These are phyloP conservation scores for Chrysolina haemoptera DNA, from an alignment of 2,888 invertebrate genomes.

Conservation along the genomic window DNA sequence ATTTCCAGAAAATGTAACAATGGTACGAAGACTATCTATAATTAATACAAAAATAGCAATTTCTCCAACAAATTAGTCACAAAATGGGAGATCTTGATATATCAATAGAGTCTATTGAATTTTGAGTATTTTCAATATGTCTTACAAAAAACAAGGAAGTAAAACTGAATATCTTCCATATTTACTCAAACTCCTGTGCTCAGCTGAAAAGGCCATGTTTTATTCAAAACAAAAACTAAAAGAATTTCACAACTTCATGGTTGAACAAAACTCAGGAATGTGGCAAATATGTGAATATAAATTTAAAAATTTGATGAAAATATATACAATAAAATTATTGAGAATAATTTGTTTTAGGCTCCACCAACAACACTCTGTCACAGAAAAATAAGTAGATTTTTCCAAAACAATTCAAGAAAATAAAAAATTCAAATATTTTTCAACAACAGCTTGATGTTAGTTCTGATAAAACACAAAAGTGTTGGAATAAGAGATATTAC, in stretches of 20 bases:
- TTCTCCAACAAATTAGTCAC: slow-evolving; percentile 50
- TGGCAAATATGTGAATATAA: not conserved
- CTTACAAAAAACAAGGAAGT: not conserved
- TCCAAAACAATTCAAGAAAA: not conserved
- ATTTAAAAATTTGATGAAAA: not conserved
- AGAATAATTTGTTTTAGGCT: not conserved
- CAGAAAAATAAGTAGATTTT: not conserved
- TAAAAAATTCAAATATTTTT: not conserved
- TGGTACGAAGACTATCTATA: slow-evolving; percentile 56
- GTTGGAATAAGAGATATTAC: slow-evolving; percentile 30
- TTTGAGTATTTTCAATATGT: slow-evolving; percentile 12
- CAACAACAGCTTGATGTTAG: not conserved
- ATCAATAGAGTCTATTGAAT: slow-evolving; percentile 20
- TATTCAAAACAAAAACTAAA: not conserved
- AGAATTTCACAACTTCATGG: not conserved
- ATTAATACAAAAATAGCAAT: slow-evolving; percentile 60
- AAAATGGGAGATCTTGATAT: slow-evolving; percentile 23
- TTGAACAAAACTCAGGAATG: not conserved
- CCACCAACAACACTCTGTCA: not conserved
- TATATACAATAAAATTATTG: slow-evolving; percentile 3
- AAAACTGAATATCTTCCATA: not conserved
- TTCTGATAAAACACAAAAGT: not conserved
- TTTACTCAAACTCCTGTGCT: not conserved
- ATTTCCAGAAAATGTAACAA: slow-evolving; percentile 66
- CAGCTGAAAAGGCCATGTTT: not conserved